Evolutionary conservation across 1,140 invertebrate genomes (phyloP).

Genomic region (Cryptotermes secundus): DNA sequence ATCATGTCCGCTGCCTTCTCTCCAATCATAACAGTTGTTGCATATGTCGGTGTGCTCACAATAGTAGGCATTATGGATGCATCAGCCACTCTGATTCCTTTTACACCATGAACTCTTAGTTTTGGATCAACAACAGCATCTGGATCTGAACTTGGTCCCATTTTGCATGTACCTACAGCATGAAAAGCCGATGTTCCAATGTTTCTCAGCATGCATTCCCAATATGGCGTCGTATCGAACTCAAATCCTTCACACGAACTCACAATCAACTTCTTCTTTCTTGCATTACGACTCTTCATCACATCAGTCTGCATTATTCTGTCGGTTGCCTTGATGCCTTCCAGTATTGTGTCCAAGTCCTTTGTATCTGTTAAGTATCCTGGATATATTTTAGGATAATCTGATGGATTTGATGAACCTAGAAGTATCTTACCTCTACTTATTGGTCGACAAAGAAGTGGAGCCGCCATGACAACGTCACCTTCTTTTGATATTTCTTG

Average conservation of each 20-base stretch:
- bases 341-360: constrained; percentile 67
- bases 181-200: background rate
- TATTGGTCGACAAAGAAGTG: constrained; percentile 67
- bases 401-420: constrained; percentile 61
- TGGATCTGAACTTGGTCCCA: background rate
- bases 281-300: background rate
- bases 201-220: background rate
- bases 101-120: constrained; percentile 1
- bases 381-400: constrained; percentile 76
- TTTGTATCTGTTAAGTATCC: constrained; percentile 72
- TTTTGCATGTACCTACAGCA: background rate
- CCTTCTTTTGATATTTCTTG: constrained; percentile 67
- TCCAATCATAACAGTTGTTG: background rate
- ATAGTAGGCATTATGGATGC: background rate
- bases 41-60: background rate
- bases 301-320: background rate
- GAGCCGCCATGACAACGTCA: constrained; percentile 64
- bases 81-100: background rate
- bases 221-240: background rate
- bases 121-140: background rate
- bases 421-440: constrained; percentile 70
- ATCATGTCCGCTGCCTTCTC: background rate
- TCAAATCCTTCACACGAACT: background rate
- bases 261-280: background rate
- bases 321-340: constrained; percentile 40